Evolutionary conservation across 2,888 invertebrate species (phyloP), one percentile per base, ranked within the genome.

Genomic region (Unio pictorum): DNA sequence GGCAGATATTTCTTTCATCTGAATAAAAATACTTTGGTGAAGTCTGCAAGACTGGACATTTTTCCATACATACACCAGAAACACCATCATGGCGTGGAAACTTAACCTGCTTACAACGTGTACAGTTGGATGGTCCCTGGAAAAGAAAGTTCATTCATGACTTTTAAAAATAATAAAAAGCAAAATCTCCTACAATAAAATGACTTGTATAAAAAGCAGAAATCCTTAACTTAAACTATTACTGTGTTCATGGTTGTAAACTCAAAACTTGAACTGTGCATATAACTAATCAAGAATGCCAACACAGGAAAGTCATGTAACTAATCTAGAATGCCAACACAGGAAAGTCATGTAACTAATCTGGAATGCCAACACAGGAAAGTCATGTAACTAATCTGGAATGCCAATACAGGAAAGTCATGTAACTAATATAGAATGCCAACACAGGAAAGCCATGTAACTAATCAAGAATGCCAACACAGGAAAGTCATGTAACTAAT

Each of bases 51-150:
- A 93, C 92, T 0, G 97, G 96, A 86, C 99, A 99, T 76, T 93
- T 91, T 0, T 93, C 92, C 17, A 97, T 95, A 90, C 98, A 99
- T 86, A 71, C 74, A 55, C 62, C 69, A 17, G 64, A 72, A 6
- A 64, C 74, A 61, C 74, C 73, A 45, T 76, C 73, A 4, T 45
- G n/a, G 3, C 73, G 77, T 26, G 67, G 61, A 23, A 82, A 75
- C 34, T 73, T 71, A 6, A 96, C 95, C 89, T 97, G 93, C 81
- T 93, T 94, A 90, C 98, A 98, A 67, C 92, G 92, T 17, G 94
- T 93, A 88, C 98, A 98, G 84, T 96, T 94, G 58, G 95, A 95
- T 5, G 95, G 93, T 26, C 94, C 95, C 90, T 91, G 78, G 17
- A 74, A 74, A 23, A 66, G 30, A 28, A 64, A 74, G 55, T 55